Base-by-base conservation (phyloP, 1,140 invertebrate genomes). In the Oreohelix idahoensis region DNA sequence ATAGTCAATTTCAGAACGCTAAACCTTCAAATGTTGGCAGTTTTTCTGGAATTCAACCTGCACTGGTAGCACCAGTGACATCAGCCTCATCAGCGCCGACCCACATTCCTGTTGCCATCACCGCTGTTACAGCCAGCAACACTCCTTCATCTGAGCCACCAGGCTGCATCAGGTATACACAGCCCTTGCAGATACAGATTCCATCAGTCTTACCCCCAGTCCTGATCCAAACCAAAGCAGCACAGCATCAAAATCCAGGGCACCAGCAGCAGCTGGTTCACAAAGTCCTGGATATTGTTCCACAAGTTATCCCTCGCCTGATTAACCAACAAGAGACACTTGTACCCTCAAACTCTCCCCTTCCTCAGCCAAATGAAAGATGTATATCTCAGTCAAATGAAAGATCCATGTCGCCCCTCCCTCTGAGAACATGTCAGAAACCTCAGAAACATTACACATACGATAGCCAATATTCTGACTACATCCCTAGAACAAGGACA, bases 161-260 rank as follows among this genome's bases (percentile, higher is more conserved):
- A 4, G 0, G 45, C 23, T 82, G 23, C 45, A 36, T 70, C 26
- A 39, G n/a, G 8, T 74, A 74, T 35, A 58, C 58, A 1, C 80
- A 82, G 35, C 80, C 80, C 0, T 36, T 82, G 11, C 80, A 82
- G 42, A 82, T 82, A 26, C 80, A 82, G 26, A 82, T 82, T 32
- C 80, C 80, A 1, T 71, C 80, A 20, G 51, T 49, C 15, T 11
- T 82, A 15, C 75, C 70, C 32, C 80, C 80, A 15, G 49, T 75
- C 2, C 4, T 75, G 2, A 17, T 74, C 32, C 36, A 75, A 32
- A 0, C 63, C 51, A 71, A 71, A 38, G 20, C 20, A 38, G 32
- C 5, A 29, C 79, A 71, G 29, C 79, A 45, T 8, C 69, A 79
- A n/a, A 79, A 42, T 5, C 11, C 20, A 29, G 53, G 2, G 1